Evolutionary conservation across 2,113 vertebrate species (phyloP).

Genomic region (Raja brachyura): DNA sequence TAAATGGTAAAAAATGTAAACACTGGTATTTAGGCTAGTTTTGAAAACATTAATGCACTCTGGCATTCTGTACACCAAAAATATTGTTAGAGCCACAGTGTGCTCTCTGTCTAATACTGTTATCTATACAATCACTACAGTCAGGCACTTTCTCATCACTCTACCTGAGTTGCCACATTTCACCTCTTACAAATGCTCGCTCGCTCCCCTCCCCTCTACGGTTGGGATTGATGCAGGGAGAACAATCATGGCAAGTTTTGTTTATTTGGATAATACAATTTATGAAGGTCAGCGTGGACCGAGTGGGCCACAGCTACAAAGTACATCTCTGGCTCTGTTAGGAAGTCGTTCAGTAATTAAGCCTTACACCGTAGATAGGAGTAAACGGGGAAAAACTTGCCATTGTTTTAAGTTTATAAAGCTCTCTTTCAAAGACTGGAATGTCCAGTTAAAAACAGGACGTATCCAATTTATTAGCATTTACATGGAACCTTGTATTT

Average conservation of each 20-base stretch:
- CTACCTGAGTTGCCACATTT: background rate
- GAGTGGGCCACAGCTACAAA: no score
- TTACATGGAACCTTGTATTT: background rate
- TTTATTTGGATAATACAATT: background rate
- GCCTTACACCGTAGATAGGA: background rate
- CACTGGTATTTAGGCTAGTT: conserved; percentile 10
- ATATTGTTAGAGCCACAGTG: background rate
- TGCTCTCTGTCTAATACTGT: conserved; percentile 20
- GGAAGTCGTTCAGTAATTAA: background rate
- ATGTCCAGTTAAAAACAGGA: background rate
- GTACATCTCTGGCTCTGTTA: no score
- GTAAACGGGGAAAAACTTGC: background rate
- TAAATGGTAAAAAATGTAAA: conserved; percentile 27
- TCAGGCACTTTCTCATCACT: background rate
- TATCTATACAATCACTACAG: background rate
- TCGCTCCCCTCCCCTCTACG: background rate
- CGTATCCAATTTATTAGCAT: background rate
- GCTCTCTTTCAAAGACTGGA: background rate
- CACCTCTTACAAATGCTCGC: background rate
- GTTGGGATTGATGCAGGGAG: background rate
- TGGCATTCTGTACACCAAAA: conserved; percentile 9
- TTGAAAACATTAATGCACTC: conserved; percentile 8
- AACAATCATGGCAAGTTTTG: background rate
- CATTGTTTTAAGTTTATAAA: background rate
- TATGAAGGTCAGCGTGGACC: background rate